Conservation (phyloP, 2,797 vertebrate species). For the Sebastes kiyomatsui region DNA sequence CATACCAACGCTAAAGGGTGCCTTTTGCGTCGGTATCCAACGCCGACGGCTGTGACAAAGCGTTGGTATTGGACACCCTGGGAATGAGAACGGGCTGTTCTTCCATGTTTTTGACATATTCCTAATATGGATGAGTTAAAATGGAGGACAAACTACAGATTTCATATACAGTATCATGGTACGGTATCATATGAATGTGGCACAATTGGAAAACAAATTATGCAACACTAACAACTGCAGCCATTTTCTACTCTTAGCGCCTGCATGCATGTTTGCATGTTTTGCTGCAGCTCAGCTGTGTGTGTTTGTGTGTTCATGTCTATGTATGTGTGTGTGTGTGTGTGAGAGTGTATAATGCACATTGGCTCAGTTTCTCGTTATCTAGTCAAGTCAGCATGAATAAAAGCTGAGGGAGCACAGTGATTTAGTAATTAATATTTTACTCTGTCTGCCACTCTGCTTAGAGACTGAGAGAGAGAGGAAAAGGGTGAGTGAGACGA, state of each 20-base stretch:
- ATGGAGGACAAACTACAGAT: not conserved
- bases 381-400: conserved; percentile 78
- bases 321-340: not conserved
- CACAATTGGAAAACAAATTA: conserved; percentile 1
- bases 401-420: conserved; percentile 76
- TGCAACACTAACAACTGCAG: conserved; percentile 13
- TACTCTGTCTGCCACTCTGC: conserved; percentile 80
- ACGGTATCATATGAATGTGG: conserved; percentile 2
- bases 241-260: not conserved
- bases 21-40: too few species aligned
- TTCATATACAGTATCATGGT: not conserved
- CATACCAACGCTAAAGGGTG: too few species aligned
- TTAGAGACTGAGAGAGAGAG: conserved; percentile 59
- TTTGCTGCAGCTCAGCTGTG: conserved; percentile 34
- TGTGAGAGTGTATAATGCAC: conserved; percentile 30
- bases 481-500: conserved; percentile 35
- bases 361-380: conserved; percentile 68
- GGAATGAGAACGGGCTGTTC: too few species aligned
- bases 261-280: conserved; percentile 36
- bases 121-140: not conserved
- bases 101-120: not conserved
- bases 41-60: too few species aligned
- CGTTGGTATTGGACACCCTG: too few species aligned
- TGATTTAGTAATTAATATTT: conserved; percentile 84
- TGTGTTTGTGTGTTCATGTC: not conserved